A percentile compares a stretch with the other conserved stretches of the same genome.
These are phyloP conservation scores for Cyclophora albipunctata DNA, from an alignment of 2,888 invertebrate species.

Conservation along the genomic window DNA sequence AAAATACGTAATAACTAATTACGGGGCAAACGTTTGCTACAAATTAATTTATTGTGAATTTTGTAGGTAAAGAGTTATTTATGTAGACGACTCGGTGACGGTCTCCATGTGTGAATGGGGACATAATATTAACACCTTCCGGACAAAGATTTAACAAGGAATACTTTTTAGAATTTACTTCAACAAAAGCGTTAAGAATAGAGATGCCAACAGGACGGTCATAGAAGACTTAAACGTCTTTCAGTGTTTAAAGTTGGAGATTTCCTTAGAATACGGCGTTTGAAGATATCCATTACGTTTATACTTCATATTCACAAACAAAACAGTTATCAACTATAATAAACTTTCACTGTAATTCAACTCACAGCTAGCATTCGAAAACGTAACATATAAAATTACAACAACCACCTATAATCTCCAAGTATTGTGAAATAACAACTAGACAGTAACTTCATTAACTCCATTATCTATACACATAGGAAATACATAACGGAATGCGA, in stretches of 20 bases:
- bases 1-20: too few relatives aligned
- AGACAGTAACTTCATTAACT: slow-evolving; percentile 45
- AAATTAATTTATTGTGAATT: too few relatives aligned
- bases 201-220: slow-evolving; percentile 46
- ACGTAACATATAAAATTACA: slow-evolving; percentile 50
- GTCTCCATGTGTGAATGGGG: too few relatives aligned
- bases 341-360: slow-evolving; percentile 1
- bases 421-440: slow-evolving; percentile 50
- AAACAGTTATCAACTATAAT: neutral
- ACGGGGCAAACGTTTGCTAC: too few relatives aligned
- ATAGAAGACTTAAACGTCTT: slow-evolving; percentile 20
- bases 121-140: too few relatives aligned
- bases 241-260: neutral
- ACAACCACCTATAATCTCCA: slow-evolving; percentile 38
- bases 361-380: slow-evolving; percentile 55
- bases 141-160: too few relatives aligned
- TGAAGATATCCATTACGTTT: neutral
- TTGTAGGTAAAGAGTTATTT: too few relatives aligned
- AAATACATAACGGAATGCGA: slow-evolving; percentile 38
- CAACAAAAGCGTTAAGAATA: slow-evolving; percentile 1
- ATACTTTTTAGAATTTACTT: too few relatives aligned
- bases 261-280: neutral
- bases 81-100: too few relatives aligned
- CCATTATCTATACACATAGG: slow-evolving; percentile 40
- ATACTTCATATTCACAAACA: slow-evolving; percentile 1